A percentile compares a stretch with the other conserved stretches of the same genome.
Evolutionary conservation across 1,140 invertebrate genomes (phyloP).

Genomic region (Wiebesia pumilae): DNA sequence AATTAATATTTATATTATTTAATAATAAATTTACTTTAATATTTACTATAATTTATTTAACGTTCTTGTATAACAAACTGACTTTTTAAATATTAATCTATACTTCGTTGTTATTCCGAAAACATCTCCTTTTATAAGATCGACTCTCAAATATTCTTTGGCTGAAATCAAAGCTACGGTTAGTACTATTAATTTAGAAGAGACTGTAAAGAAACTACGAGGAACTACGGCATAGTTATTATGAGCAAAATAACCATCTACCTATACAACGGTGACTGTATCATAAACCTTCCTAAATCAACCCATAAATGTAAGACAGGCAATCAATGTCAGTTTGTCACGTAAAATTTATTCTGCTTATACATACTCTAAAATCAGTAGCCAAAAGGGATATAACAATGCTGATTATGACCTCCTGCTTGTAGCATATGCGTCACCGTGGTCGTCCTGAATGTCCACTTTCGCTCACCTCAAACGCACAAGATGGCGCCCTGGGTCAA

Average conservation of each 20-base stretch:
- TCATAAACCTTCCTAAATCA: not conserved
- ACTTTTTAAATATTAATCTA: no score
- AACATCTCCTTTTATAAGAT: not conserved
- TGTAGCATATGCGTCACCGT: conserved; percentile 98
- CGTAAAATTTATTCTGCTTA: not conserved
- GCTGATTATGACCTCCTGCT: conserved; percentile 13
- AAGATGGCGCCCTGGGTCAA: conserved; percentile 96
- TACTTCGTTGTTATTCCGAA: not conserved
- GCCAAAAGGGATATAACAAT: not conserved
- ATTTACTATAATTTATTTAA: no score
- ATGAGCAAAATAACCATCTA: conserved; percentile 7
- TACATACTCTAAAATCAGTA: not conserved
- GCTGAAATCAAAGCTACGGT: not conserved
- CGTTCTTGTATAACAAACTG: no score
- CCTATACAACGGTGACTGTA: not conserved
- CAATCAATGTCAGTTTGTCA: conserved; percentile 8
- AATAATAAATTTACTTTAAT: no score
- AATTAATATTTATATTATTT: no score
- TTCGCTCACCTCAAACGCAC: conserved; percentile 95
- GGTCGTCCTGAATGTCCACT: conserved; percentile 97
- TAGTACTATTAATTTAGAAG: not conserved
- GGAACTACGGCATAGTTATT: not conserved
- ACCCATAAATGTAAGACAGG: not conserved
- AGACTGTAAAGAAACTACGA: not conserved
- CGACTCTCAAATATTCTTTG: not conserved